A percentile compares a stretch with the other conserved stretches of the same genome.
Evolutionary conservation across 2,888 invertebrate genomes (phyloP).

Genomic region (Mylabris sibirica): DNA sequence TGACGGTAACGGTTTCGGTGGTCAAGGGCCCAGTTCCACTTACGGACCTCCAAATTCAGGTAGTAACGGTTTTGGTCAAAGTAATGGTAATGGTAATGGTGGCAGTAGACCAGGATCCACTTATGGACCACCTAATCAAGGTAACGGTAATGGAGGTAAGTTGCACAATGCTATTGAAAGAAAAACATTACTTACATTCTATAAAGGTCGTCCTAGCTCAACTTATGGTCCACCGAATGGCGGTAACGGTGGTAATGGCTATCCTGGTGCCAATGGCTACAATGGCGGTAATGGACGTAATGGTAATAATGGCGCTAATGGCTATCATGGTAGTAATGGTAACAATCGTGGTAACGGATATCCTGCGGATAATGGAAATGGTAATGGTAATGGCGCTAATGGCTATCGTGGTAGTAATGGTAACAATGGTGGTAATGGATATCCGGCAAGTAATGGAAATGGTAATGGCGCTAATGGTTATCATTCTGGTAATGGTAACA

Average conservation of each 20-base stretch:
- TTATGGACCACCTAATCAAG: slow-evolving; percentile 38
- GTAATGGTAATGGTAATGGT: slow-evolving; percentile 26
- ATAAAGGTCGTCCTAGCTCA: slow-evolving; percentile 25
- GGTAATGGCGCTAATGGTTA: neutral
- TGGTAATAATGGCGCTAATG: too few relatives aligned
- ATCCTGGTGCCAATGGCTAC: too few relatives aligned
- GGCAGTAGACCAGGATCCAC: slow-evolving; percentile 27
- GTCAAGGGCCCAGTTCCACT: slow-evolving; percentile 42
- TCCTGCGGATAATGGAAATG: too few relatives aligned
- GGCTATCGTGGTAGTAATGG: too few relatives aligned
- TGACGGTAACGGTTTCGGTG: slow-evolving; percentile 36
- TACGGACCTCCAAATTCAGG: slow-evolving; percentile 41
- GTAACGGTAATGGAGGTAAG: slow-evolving; percentile 24
- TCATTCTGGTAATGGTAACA: neutral
- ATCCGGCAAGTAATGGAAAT: too few relatives aligned
- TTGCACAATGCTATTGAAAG: neutral
- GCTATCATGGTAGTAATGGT: too few relatives aligned
- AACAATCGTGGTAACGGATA: too few relatives aligned
- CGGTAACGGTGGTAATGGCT: neutral
- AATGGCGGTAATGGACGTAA: too few relatives aligned
- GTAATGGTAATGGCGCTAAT: too few relatives aligned
- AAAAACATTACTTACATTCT: neutral
- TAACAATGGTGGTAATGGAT: too few relatives aligned
- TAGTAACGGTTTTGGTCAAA: neutral
- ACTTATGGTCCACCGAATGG: slow-evolving; percentile 36